These are phyloP conservation scores for Tinamus guttatus DNA, from an alignment of 2,113 vertebrate species.

Conservation along the genomic window DNA sequence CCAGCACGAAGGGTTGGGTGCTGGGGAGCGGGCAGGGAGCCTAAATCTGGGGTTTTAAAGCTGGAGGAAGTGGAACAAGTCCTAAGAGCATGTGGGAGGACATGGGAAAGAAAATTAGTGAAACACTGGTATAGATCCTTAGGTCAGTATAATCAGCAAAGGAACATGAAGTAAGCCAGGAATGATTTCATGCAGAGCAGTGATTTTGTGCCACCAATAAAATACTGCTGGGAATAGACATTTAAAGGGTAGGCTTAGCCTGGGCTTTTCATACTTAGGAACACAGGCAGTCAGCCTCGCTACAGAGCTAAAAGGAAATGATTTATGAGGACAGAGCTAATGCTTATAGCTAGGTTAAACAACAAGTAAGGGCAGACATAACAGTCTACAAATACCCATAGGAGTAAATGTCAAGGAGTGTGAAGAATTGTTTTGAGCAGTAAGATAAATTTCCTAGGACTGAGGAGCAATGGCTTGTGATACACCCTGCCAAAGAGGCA, in stretches of 20 bases:
- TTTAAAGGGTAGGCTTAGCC: neutral
- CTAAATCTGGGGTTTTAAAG: neutral
- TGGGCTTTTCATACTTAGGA: neutral
- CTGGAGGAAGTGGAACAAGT: neutral
- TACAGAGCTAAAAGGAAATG: slow-evolving; percentile 1
- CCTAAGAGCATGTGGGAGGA: neutral
- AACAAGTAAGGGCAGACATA: slow-evolving; percentile 52
- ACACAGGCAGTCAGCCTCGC: neutral
- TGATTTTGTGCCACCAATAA: neutral
- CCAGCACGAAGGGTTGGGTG: no score
- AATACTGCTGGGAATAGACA: neutral
- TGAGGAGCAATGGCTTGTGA: neutral
- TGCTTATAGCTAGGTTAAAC: slow-evolving; percentile 32
- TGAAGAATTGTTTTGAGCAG: slow-evolving; percentile 15
- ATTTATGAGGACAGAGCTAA: slow-evolving; percentile 38
- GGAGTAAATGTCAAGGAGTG: neutral
- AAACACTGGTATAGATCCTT: neutral
- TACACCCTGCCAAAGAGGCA: neutral
- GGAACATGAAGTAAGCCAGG: neutral
- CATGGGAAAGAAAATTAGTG: neutral
- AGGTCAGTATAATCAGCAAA: neutral
- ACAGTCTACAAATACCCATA: slow-evolving; percentile 44
- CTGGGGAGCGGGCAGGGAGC: neutral
- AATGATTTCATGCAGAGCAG: slow-evolving; percentile 10
- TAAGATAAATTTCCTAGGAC: neutral